Conservation (phyloP, 2,888 invertebrate genomes). For the Drosophila niveifrons region DNA sequence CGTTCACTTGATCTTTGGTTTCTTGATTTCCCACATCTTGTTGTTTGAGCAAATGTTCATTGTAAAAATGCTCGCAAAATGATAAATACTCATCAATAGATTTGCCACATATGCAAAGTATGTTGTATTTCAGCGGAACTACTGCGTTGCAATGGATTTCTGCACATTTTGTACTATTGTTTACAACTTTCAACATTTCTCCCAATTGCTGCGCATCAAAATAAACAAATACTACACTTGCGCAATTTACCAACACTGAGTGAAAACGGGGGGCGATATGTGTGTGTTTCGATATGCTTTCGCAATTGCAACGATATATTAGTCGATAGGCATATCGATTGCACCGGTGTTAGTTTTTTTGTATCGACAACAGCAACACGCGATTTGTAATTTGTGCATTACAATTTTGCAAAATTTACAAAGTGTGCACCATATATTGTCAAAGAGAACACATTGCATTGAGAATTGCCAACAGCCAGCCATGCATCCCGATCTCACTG, state of each 20-base stretch:
- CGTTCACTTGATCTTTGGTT: background rate
- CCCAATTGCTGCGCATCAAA: conserved; percentile 7
- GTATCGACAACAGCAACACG: conserved; percentile 49
- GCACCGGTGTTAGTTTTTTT: background rate
- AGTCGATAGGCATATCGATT: conserved; percentile 27
- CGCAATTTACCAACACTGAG: conserved; percentile 22
- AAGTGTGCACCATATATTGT: conserved; percentile 29
- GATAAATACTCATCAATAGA: conserved; percentile 40
- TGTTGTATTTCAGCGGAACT: conserved; percentile 45
- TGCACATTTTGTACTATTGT: conserved; percentile 60
- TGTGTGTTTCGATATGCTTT: too few species aligned
- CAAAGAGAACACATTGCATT: conserved; percentile 1
- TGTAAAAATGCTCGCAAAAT: conserved; percentile 56
- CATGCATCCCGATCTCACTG: conserved; percentile 88
- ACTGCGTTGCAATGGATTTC: conserved; percentile 61
- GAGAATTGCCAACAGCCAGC: background rate
- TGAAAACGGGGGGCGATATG: background rate
- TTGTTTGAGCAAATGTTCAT: conserved; percentile 40
- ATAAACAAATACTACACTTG: conserved; percentile 4
- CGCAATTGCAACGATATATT: background rate
- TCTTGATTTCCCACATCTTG: background rate
- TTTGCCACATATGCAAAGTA: conserved; percentile 60
- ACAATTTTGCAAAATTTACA: conserved; percentile 19
- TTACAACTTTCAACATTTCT: conserved; percentile 31
- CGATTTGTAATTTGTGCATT: conserved; percentile 42